These are phyloP conservation scores for Prionace glauca DNA, from an alignment of 2,797 vertebrate genomes.

Conservation along the genomic window DNA sequence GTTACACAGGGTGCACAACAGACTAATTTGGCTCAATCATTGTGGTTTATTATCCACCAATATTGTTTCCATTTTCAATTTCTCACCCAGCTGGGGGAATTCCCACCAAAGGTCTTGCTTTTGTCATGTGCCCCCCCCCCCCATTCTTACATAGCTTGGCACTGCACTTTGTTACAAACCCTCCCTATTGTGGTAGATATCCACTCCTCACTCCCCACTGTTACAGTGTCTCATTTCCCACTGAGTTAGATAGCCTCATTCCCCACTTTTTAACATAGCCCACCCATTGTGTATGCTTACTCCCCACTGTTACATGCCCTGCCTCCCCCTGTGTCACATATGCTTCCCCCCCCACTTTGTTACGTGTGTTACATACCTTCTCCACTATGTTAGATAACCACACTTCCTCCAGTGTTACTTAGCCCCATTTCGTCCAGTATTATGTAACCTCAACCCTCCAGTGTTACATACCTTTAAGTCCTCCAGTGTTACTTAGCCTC, in stretches of 20 bases:
- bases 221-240: background rate
- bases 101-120: background rate
- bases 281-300: background rate
- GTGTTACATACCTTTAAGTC: background rate
- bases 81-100: background rate
- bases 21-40: background rate
- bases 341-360: constrained; percentile 37
- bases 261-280: constrained; percentile 42
- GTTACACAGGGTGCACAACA: background rate
- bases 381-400: background rate
- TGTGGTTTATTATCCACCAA: background rate
- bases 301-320: background rate
- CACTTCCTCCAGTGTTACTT: background rate
- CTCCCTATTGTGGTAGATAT: background rate
- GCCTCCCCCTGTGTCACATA: background rate
- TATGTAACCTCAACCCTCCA: background rate
- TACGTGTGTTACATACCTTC: constrained; percentile 32
- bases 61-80: background rate
- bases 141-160: background rate
- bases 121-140: constrained; percentile 37
- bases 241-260: background rate
- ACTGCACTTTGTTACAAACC: constrained; percentile 43
- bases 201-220: background rate
- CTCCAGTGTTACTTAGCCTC: background rate
- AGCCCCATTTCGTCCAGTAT: background rate